Conservation (phyloP, 1,140 invertebrate genomes). For the Nephila pilipes region DNA sequence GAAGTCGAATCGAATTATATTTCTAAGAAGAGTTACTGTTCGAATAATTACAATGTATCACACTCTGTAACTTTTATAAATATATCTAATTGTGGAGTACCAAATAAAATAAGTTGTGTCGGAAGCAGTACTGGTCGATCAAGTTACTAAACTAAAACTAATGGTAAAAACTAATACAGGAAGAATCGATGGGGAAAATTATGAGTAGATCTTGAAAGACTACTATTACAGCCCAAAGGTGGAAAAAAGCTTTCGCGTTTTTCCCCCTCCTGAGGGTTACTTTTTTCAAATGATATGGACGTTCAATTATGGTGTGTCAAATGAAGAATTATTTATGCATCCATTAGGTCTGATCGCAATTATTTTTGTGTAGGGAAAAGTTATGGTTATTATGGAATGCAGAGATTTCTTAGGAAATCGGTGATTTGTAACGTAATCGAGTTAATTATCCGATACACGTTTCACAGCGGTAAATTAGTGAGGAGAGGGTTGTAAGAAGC, state of each 20-base stretch:
- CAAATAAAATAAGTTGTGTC: not conserved
- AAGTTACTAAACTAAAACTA: not conserved
- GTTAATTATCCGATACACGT: not conserved
- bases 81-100: not conserved
- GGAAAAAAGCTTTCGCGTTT: not conserved
- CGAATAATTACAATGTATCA: not conserved
- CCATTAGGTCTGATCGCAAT: not conserved
- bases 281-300: not conserved
- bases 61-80: not conserved
- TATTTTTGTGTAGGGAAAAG: not conserved
- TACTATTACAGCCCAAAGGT: not conserved
- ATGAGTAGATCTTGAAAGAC: not conserved
- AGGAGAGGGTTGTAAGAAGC: not conserved
- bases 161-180: not conserved
- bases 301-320: not conserved
- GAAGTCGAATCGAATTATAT: no score
- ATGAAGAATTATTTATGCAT: slow-evolving; percentile 16
- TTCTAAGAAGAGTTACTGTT: not conserved
- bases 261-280: not conserved
- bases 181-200: not conserved
- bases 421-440: not conserved
- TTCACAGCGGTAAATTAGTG: not conserved
- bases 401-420: not conserved
- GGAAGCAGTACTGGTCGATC: not conserved
- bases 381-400: not conserved